These are phyloP conservation scores for Thinocorus orbignyianus DNA, from an alignment of 2,113 vertebrate genomes.

Conservation along the genomic window DNA sequence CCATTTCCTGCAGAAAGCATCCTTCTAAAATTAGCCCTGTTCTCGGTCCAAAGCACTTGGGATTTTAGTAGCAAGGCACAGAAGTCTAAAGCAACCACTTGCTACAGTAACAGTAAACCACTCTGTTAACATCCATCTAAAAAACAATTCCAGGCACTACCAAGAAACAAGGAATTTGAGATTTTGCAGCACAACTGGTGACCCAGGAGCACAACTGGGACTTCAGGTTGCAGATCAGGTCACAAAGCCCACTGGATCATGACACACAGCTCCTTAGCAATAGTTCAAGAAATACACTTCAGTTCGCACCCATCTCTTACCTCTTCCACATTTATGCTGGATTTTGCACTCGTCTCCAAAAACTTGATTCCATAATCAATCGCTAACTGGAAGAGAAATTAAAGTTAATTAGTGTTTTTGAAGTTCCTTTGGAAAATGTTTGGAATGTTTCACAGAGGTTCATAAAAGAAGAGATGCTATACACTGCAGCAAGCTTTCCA, in stretches of 20 bases:
- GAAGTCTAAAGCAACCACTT: neutral
- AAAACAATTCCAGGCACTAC: neutral
- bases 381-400: conserved; percentile 83
- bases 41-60: neutral
- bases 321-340: conserved; percentile 96
- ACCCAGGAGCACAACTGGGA: neutral
- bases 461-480: neutral
- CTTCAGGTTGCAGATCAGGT: neutral
- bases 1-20: neutral
- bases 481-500: neutral
- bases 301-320: conserved; percentile 70
- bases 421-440: neutral
- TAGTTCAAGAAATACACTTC: neutral
- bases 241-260: neutral
- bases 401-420: neutral
- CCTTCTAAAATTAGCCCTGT: neutral
- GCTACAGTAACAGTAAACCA: neutral
- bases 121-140: neutral
- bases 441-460: neutral
- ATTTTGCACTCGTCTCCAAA: conserved; percentile 97
- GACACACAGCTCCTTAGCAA: neutral
- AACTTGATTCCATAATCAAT: conserved; percentile 99
- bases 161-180: neutral
- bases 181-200: neutral
- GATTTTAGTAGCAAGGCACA: neutral